Base-by-base conservation (phyloP, 2,113 vertebrate species). In the Girardinichthys multiradiatus region DNA sequence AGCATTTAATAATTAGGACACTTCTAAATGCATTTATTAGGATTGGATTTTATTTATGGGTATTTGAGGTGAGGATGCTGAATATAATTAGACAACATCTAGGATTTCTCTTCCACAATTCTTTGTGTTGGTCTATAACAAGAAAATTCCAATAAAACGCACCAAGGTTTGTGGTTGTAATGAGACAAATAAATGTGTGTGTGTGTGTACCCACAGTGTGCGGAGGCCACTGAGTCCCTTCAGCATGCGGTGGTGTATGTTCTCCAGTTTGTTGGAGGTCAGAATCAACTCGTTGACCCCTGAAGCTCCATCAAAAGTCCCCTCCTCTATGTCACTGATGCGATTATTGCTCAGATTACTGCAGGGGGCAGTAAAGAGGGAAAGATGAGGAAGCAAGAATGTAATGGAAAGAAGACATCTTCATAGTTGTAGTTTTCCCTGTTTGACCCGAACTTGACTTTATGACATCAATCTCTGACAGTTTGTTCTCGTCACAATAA, bases 261-360 rank as follows among this genome's bases (percentile, higher is more conserved):
- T 96, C 90, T 99, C 98, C 86, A 99, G 90, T 26, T 95, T 96
- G 84, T 99, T 99, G 83, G 96, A 97, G 1, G 97, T 99, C 77
- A 99, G 90, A 72, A 99, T 95, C 35, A 99, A 87, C 82, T 99
- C 98, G 60, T 98, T 99, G 65, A 99, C 97, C 64, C 97, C 97
- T 24, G 94, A 92, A 1, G 97, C 96, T 57, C 98, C 98, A 45
- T 99, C 98, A 85, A 99, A 99, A 0, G 95, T 96, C 37, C 98
- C 98, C 92, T 99, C 98, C 91, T 99, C 98, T 0, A 99, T 98
- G 92, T 99, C 98, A 7, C 95, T 96, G 92, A 99, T 98, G 85
- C 98, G 99, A 86, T 99, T 99, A 86, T 98, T 99, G 90, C 98
- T 98, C 66, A 99, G 92, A 80, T 99, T 99, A 94, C 98, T 99